phyloP scores from a whole-genome alignment of 2,797 vertebrate species.

The Enteromius mattozi region DNA sequence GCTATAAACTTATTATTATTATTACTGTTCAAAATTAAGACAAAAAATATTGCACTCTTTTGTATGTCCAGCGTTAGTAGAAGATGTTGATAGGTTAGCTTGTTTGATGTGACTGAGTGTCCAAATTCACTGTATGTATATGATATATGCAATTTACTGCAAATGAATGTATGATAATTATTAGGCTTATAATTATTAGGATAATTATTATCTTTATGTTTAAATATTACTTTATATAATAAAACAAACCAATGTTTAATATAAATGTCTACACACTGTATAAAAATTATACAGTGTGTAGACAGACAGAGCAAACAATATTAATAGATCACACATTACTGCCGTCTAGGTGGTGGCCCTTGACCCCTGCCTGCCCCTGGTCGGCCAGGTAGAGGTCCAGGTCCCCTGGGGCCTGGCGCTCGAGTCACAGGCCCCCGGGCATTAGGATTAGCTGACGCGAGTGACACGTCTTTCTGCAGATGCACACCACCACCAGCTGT shows the following conservation, averaged over 20 bases:
- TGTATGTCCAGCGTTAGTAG: neutral
- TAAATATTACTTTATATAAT: neutral
- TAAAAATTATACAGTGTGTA: neutral
- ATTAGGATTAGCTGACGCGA: constrained; percentile 69
- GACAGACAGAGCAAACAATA: neutral
- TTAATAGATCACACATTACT: constrained; percentile 16
- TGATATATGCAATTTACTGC: neutral
- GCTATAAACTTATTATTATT: no score
- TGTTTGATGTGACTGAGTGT: neutral
- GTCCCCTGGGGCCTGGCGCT: constrained; percentile 61
- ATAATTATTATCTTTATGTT: neutral
- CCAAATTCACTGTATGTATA: neutral
- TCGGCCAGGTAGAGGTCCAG: constrained; percentile 64
- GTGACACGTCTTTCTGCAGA: constrained; percentile 70
- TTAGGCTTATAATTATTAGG: no score
- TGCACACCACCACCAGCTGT: constrained; percentile 67
- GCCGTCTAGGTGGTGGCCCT: constrained; percentile 42
- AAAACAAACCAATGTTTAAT: neutral
- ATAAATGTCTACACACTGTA: no score
- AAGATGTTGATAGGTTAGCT: neutral
- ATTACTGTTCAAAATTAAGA: neutral
- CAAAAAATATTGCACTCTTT: neutral
- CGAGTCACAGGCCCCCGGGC: constrained; percentile 68
- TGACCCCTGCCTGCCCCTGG: constrained; percentile 67
- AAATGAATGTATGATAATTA: neutral